Percentiles rank a stretch among this genome's conserved stretches.
Evolutionary conservation across 2,797 vertebrate genomes (phyloP).

Genomic region (Lemur catta): DNA sequence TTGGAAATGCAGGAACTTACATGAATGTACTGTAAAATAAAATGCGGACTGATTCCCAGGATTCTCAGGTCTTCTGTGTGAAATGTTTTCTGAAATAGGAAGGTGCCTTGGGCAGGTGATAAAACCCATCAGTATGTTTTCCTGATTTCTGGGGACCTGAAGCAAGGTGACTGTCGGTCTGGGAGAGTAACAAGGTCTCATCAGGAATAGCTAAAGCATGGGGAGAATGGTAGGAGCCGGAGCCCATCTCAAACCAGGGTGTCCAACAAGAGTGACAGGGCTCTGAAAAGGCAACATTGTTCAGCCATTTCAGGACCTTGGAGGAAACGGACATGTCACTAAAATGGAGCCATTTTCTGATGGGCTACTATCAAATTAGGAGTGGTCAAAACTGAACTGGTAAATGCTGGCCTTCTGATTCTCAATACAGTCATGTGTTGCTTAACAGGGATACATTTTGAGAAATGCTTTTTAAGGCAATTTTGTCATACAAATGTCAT

Average conservation of each 20-base stretch:
- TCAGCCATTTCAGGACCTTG: background rate
- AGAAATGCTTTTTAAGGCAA: background rate
- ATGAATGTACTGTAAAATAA: constrained; percentile 80
- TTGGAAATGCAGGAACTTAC: constrained; percentile 72
- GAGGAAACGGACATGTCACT: background rate
- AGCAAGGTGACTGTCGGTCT: background rate
- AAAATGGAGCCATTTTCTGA: background rate
- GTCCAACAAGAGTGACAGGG: background rate
- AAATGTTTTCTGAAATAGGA: background rate
- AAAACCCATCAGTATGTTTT: background rate
- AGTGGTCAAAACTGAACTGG: too few relatives aligned
- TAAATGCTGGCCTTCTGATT: background rate
- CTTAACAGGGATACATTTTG: background rate
- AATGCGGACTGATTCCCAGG: constrained; percentile 63
- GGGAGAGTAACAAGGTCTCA: background rate
- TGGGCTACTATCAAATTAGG: background rate
- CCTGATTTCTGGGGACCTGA: background rate
- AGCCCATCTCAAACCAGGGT: background rate
- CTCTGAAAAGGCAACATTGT: background rate
- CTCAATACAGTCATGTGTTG: background rate
- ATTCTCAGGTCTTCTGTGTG: constrained; percentile 29
- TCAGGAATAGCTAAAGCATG: background rate
- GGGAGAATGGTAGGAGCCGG: background rate
- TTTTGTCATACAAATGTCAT: background rate
- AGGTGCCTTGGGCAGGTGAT: background rate